Percentiles rank a stretch among this genome's conserved stretches.
These are phyloP conservation scores for Planiliza haematocheilus DNA, from an alignment of 2,113 vertebrate genomes.

Conservation along the genomic window DNA sequence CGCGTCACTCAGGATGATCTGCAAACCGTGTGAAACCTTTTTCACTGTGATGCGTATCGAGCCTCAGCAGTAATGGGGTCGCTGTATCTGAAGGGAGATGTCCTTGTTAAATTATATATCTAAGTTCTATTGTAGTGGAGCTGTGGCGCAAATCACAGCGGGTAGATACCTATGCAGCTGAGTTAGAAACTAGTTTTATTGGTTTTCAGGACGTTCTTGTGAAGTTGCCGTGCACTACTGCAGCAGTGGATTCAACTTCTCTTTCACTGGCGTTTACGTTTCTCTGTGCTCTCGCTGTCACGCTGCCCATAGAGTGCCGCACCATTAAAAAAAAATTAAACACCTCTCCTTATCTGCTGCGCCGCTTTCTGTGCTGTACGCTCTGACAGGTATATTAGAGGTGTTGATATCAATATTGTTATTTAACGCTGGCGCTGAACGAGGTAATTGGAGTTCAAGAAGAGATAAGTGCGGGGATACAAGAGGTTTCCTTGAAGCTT, in stretches of 20 bases:
- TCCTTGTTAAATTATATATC: not conserved
- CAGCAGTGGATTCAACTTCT: not conserved
- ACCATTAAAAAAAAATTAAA: constrained; percentile 68
- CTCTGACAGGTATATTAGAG: constrained; percentile 49
- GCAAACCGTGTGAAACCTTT: not conserved
- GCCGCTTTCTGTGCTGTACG: constrained; percentile 15
- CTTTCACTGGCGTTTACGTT: not conserved
- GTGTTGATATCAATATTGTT: constrained; percentile 45
- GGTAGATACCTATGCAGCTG: no score
- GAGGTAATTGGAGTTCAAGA: constrained; percentile 18
- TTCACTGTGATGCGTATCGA: not conserved
- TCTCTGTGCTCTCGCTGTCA: constrained; percentile 36
- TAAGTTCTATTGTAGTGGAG: not conserved
- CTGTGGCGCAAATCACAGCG: not conserved
- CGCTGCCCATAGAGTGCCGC: constrained; percentile 31
- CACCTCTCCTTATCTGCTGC: constrained; percentile 50
- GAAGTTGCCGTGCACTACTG: not conserved
- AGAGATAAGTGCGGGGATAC: not conserved
- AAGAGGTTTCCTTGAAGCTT: constrained; percentile 6
- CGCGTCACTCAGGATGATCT: not conserved
- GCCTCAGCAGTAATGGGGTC: not conserved
- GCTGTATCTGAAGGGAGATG: not conserved
- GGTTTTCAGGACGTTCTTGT: no score
- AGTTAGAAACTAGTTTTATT: no score
- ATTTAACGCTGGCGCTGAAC: constrained; percentile 31